phyloP scores from a whole-genome alignment of 2,797 vertebrate genomes.

The Crenichthys baileyi region DNA sequence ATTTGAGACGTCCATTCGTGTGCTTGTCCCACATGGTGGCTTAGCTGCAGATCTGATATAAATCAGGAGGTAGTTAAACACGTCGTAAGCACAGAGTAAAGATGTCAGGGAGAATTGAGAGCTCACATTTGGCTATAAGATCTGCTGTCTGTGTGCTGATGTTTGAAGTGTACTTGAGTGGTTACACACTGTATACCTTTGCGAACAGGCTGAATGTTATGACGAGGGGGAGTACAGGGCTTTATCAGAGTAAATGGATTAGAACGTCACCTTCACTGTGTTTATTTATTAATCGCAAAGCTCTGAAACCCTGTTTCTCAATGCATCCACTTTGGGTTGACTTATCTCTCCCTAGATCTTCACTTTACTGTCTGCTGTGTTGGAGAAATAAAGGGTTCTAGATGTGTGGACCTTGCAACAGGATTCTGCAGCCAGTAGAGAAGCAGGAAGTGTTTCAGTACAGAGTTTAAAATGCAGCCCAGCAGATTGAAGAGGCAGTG shows the following conservation, averaged over 20 bases:
- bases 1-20: conserved; percentile 7
- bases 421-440: conserved; percentile 8
- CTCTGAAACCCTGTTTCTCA: not conserved
- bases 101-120: conserved; percentile 13
- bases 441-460: conserved; percentile 26
- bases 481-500: conserved; percentile 19
- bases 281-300: conserved; percentile 8
- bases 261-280: conserved; percentile 49
- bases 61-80: conserved; percentile 26
- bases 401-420: conserved; percentile 14
- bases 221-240: not conserved
- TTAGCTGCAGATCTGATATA: not conserved
- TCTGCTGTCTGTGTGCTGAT: conserved; percentile 20
- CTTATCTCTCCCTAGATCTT: conserved; percentile 3
- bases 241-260: conserved; percentile 61
- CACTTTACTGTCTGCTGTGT: conserved; percentile 15
- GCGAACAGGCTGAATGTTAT: not conserved
- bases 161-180: conserved; percentile 37
- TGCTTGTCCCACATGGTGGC: not conserved
- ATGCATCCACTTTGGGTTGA: not conserved
- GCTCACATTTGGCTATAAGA: not conserved
- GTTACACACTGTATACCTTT: conserved; percentile 49
- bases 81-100: conserved; percentile 16
- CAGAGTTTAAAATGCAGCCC: conserved; percentile 6
- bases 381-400: conserved; percentile 24